Evolutionary conservation across 1,140 invertebrate species (phyloP).

Genomic region (Caerostris extrusa): DNA sequence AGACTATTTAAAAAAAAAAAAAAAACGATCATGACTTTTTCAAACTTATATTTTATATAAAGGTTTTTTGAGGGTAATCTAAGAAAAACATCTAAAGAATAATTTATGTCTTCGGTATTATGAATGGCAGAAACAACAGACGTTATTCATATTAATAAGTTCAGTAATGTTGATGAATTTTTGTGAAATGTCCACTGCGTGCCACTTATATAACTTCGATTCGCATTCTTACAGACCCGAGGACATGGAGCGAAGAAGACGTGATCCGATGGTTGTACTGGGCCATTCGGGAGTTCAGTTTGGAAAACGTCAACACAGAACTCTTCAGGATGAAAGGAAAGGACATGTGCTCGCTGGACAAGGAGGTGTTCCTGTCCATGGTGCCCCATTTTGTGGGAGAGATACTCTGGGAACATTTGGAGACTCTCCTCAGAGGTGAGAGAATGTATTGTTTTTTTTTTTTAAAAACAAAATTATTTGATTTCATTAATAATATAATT

Average conservation of each 20-base stretch:
- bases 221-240: slow-evolving; percentile 88
- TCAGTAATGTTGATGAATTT: neutral
- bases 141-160: too few species aligned
- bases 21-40: too few species aligned
- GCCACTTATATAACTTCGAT: neutral
- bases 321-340: slow-evolving; percentile 89
- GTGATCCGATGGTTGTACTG: slow-evolving; percentile 96
- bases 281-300: slow-evolving; percentile 95
- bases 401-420: slow-evolving; percentile 98
- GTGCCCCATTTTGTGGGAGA: slow-evolving; percentile 97
- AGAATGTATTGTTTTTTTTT: neutral
- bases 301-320: slow-evolving; percentile 89
- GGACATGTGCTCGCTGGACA: slow-evolving; percentile 95
- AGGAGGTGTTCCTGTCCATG: slow-evolving; percentile 93
- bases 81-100: too few species aligned
- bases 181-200: neutral
- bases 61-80: too few species aligned
- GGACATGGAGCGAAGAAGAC: slow-evolving; percentile 94
- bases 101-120: too few species aligned
- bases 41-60: too few species aligned
- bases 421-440: slow-evolving; percentile 97
- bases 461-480: too few species aligned
- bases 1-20: too few species aligned
- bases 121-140: too few species aligned
- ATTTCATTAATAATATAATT: too few species aligned